These are phyloP conservation scores for Motacilla alba DNA, from an alignment of 2,113 vertebrate genomes.

Conservation along the genomic window DNA sequence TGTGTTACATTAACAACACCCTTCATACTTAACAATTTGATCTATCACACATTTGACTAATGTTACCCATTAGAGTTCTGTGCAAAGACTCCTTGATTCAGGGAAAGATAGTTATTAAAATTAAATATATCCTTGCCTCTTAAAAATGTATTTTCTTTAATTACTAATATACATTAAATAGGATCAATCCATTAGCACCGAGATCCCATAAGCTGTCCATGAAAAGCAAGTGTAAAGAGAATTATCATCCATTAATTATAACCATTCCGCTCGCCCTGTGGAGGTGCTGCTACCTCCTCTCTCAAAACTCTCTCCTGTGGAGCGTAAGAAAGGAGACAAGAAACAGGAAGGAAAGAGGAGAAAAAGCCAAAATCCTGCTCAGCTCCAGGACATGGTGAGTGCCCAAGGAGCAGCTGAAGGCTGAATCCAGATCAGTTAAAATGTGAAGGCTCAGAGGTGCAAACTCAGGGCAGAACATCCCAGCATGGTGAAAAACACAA, in stretches of 20 bases:
- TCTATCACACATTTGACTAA: slow-evolving; percentile 57
- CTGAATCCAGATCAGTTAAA: not conserved
- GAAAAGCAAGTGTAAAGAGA: not conserved
- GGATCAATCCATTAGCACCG: not conserved
- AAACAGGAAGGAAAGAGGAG: not conserved
- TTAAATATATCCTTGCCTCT: slow-evolving; percentile 45
- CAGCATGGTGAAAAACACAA: rapidly evolving
- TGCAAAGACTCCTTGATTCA: slow-evolving; percentile 23
- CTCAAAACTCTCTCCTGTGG: not conserved
- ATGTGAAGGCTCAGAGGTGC: not conserved
- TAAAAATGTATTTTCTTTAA: slow-evolving; percentile 57
- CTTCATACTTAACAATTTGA: slow-evolving; percentile 51
- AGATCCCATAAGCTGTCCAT: not conserved
- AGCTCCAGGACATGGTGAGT: rapidly evolving
- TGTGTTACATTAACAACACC: slow-evolving; percentile 54
- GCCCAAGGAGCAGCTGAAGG: not conserved
- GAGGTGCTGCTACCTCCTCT: not conserved
- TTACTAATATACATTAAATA: slow-evolving; percentile 55
- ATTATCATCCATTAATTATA: not conserved
- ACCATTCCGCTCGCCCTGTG: not conserved
- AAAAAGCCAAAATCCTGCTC: not conserved
- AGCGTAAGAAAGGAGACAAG: rapidly evolving
- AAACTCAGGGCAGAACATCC: too few relatives aligned
- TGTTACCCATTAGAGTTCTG: slow-evolving; percentile 35
- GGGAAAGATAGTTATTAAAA: slow-evolving; percentile 37